phyloP scores from a whole-genome alignment of 2,888 invertebrate genomes.

The Lysandra coridon region DNA sequence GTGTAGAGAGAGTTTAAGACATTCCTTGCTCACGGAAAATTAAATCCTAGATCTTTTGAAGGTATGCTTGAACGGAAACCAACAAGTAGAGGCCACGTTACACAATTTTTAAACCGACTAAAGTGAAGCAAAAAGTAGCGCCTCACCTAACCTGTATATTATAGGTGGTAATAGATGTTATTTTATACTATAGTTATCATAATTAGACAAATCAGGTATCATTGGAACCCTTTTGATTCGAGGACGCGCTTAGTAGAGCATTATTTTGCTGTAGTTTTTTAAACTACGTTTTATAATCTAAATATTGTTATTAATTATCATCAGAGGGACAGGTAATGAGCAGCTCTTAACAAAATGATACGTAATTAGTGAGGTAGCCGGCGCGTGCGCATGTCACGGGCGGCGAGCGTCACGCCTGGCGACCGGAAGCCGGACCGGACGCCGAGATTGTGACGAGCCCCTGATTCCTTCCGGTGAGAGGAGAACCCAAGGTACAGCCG shows the following conservation, averaged over 20 bases:
- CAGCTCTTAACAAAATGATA: slow-evolving; percentile 37
- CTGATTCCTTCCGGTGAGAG: slow-evolving; percentile 76
- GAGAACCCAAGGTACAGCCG: slow-evolving; percentile 39
- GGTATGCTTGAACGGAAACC: neutral
- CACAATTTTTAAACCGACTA: too few species aligned
- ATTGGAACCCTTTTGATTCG: too few species aligned
- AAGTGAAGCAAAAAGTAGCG: too few species aligned
- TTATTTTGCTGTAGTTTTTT: too few species aligned
- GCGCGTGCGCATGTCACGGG: slow-evolving; percentile 69
- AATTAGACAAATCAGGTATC: too few species aligned
- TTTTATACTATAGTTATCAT: too few species aligned
- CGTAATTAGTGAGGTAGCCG: slow-evolving; percentile 46
- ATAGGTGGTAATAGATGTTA: too few species aligned
- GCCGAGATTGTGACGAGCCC: slow-evolving; percentile 75
- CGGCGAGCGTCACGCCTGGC: slow-evolving; percentile 56
- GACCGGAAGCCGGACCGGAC: slow-evolving; percentile 71
- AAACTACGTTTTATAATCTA: too few species aligned
- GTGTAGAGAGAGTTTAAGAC: too few species aligned
- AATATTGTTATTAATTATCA: neutral
- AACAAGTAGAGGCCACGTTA: too few species aligned
- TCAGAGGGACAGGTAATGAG: slow-evolving; percentile 10
- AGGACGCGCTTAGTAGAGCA: too few species aligned
- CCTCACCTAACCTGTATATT: too few species aligned
- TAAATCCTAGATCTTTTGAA: neutral
- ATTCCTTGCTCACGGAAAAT: neutral